Evolutionary conservation across 2,113 vertebrate species (phyloP), one percentile per base, ranked within the genome.

Genomic region (Desmodus rotundus): DNA sequence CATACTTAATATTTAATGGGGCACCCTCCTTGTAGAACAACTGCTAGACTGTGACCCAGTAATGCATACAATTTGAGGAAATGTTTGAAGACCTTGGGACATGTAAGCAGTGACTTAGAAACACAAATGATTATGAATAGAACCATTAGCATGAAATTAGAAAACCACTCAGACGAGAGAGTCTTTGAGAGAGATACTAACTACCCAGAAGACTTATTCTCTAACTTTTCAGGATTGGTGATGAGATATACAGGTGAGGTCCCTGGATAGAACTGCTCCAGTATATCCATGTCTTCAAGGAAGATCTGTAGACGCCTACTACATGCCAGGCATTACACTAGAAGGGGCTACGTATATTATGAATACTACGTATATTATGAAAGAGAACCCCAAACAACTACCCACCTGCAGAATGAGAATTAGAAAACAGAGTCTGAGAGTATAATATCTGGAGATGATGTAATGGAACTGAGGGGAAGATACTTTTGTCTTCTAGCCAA

Each of bases 61-160:
- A 93, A 73, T 82, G 41, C 68, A 78, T 77, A 78, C 26, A 24
- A 87, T 87, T 89, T 95, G 36, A 4, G n/a, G 41, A 61, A 83
- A 72, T 93, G 26, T 84, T 84, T 95, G 56, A 93, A 76, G 65
- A 63, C 28, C 43, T 81, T 93, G 45, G 65, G 68, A 67, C 11
- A 80, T 50, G 24, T 74, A 93, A 85, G 33, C 74, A 58, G 33
- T 92, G 82, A 72, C 54, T 90, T 88, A 85, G 54, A 95, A 38
- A 52, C 61, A 84, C 74, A 33, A 38, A 70, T 89, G 50, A 65
- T 95, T 96, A 65, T 80, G 68, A 67, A 88, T 73, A 50, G 41
- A 67, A 43, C 50, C 47, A 94, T 95, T 89, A 96, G 73, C 74
- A 89, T 86, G 87, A 92, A 93, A 90, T 96, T 86, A 86, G 92